These are phyloP conservation scores for Berghia stephanieae DNA, from an alignment of 1,140 invertebrate genomes.

Conservation along the genomic window DNA sequence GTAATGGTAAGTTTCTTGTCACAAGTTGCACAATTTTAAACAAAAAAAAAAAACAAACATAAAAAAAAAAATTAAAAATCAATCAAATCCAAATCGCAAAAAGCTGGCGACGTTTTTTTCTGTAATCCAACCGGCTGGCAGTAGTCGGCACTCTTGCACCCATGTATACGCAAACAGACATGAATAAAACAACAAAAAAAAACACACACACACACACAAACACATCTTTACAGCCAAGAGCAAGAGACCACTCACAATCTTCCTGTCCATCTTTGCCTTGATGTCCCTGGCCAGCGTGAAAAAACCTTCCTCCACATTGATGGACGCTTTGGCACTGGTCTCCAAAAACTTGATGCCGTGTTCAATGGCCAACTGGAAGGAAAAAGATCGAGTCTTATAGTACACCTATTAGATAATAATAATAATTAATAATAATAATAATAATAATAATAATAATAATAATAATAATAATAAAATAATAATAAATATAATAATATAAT, in stretches of 20 bases:
- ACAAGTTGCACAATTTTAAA: no score
- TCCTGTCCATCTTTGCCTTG: conserved; percentile 66
- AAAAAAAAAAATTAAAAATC: not conserved
- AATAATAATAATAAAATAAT: no score
- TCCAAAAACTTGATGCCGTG: conserved; percentile 98
- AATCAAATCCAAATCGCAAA: not conserved
- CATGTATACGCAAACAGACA: not conserved
- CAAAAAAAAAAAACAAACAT: no score
- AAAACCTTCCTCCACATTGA: conserved; percentile 94
- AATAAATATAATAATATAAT: no score
- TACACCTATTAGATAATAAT: not conserved
- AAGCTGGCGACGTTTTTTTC: no score
- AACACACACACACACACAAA: not conserved
- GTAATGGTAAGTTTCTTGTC: no score
- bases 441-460: no score
- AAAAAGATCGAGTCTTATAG: conserved; percentile 27
- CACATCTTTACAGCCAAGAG: not conserved
- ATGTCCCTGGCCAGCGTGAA: conserved; percentile 92
- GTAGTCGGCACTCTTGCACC: no score
- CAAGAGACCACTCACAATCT: conserved; percentile 55
- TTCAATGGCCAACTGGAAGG: conserved; percentile 90
- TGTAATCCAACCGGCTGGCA: not conserved
- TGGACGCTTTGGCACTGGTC: conserved; percentile 97
- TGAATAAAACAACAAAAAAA: not conserved
- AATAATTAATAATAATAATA: not conserved